phyloP scores from a whole-genome alignment of 2,888 invertebrate genomes.

The Nezara viridula region DNA sequence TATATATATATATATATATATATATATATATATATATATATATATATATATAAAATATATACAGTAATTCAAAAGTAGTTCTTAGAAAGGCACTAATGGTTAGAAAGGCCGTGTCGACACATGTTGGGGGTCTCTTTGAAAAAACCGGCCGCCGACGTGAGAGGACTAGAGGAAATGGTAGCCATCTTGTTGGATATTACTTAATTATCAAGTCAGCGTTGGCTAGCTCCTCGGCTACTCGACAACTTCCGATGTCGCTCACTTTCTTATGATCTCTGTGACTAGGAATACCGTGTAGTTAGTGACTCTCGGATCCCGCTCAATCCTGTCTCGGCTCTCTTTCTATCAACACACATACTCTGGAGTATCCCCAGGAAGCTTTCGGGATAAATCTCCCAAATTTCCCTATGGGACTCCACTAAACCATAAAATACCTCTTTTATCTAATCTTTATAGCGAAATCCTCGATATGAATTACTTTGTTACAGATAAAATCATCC shows the following conservation, averaged over 20 bases:
- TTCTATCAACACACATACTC: background rate
- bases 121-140: background rate
- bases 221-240: background rate
- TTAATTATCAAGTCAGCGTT: conserved; percentile 50
- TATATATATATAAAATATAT: conserved; percentile 13
- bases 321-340: background rate
- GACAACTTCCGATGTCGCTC: background rate
- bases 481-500: no score
- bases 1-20: conserved; percentile 53
- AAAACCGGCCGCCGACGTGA: conserved; percentile 39
- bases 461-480: no score
- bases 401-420: no score
- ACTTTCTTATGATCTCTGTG: background rate
- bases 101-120: conserved; percentile 36
- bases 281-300: background rate
- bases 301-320: background rate
- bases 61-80: background rate
- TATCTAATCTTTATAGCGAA: no score
- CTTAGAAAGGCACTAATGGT: background rate
- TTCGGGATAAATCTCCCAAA: no score
- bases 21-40: conserved; percentile 54
- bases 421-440: no score
- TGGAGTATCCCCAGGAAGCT: no score
- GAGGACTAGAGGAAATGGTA: background rate
- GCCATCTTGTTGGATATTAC: conserved; percentile 50